Base-by-base conservation (phyloP, 2,888 invertebrate genomes). In the Acleris holmiana region DNA sequence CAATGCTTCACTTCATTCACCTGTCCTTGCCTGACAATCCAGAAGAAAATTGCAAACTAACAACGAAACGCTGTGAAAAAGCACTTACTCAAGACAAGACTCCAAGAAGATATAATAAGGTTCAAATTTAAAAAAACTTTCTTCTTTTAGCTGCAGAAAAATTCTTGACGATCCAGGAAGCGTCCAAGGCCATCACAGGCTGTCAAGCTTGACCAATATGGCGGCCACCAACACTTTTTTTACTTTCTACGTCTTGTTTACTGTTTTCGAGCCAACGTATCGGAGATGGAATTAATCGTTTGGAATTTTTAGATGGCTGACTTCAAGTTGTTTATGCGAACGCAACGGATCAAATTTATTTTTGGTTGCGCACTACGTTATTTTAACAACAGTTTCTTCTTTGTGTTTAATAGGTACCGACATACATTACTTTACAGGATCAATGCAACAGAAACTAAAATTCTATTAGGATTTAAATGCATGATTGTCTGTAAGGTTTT, bases 171-270 rank as follows among this genome's bases (percentile, higher is more conserved):
- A 66, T 62, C 69, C 73, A 76, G 74, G 75, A 78, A 78, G 69
- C 72, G 59, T 62, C 67, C 76, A 78, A 79, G 78, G 79, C 76
- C 77, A 61, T 69, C 62, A 61, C 58, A 57, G 69, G 70, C 73
- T 73, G 73, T 72, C 73, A 73, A 75, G 76, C 75, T 67, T 73
- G 73, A 75, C 74, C 74, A 77, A 80, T 69, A 77, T 76, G 77
- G 77, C 75, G 72, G 74, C 68, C 65, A 65, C 64, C 67, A 68
- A 62, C 68, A 66, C 67, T 60, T 60, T 69, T 74, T 75, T 73
- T 75, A 77, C 77, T 80, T 78, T 78, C 78, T 77, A 76, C 70
- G 60, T 67, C 54, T 51, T 59, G 64, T 67, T 63, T 63, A 63
- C 63, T 18, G 57, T 63, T 53, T 29, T 40, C 47, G 53, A 48